phyloP scores from a whole-genome alignment of 2,797 vertebrate species.

The Periophthalmus magnuspinnatus region DNA sequence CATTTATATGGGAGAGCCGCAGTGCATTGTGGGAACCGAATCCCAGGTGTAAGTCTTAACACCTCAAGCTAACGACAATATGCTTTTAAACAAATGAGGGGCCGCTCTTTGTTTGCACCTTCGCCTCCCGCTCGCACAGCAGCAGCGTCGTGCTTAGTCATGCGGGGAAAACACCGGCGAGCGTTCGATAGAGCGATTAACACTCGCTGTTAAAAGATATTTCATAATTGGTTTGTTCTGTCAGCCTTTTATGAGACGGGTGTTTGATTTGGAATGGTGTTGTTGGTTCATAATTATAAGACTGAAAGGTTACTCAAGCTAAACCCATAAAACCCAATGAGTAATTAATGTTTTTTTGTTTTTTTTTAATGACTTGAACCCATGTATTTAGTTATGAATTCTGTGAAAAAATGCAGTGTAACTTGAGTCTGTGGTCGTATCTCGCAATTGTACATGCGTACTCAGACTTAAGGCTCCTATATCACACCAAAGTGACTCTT shows the following conservation, averaged over 20 bases:
- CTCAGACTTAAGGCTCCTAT: too few species aligned
- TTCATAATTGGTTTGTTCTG: conserved; percentile 49
- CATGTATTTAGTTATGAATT: not conserved
- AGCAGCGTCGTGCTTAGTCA: conserved; percentile 57
- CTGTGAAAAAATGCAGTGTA: too few species aligned
- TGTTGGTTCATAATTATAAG: too few species aligned
- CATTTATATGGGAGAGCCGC: not conserved
- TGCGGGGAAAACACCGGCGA: conserved; percentile 39
- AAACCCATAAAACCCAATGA: not conserved
- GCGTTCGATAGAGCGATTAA: conserved; percentile 60
- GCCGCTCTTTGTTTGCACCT: conserved; percentile 28
- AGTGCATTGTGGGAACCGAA: not conserved
- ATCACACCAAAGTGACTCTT: too few species aligned
- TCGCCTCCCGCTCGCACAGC: conserved; percentile 47
- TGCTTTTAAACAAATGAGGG: conserved; percentile 56
- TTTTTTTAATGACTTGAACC: not conserved
- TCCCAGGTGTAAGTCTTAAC: conserved; percentile 53
- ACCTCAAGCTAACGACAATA: conserved; percentile 54
- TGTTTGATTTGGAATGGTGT: not conserved
- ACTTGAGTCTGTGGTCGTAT: too few species aligned
- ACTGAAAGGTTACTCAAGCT: not conserved
- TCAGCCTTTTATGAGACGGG: conserved; percentile 15
- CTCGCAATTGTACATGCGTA: too few species aligned
- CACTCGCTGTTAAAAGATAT: conserved; percentile 54
- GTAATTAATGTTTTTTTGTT: not conserved